Evolutionary conservation across 2,888 invertebrate genomes (phyloP), one percentile per base, ranked within the genome.

Genomic region (Euproctis similis): DNA sequence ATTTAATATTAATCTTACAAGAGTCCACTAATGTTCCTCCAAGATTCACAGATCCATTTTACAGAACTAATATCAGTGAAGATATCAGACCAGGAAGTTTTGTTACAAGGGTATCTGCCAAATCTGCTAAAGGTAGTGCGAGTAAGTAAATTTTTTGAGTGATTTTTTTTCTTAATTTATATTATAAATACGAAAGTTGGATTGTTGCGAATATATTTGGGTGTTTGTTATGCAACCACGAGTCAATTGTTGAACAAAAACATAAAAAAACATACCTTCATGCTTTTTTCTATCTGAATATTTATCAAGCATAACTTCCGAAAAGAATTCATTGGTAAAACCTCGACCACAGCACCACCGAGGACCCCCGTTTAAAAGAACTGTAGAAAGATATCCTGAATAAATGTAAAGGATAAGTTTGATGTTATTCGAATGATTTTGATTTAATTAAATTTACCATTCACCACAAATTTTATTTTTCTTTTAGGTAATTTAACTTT

Each of bases 1-100:
- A 88, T 24, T 68, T 94, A 30, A 88, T 87, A 38, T 80, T 92
- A 24, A 72, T 88, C 11, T 81, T 93, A 7, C 89, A 90, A 57
- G 91, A 91, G 27, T 90, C 90, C 4, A 90, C 90, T 26, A 94
- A 93, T 59, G 89, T 92, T 56, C 92, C 95, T 8, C 96, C 96
- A 2, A 88, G 92, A 47, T 94, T 97, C 64, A 81, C 91, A 24
- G 89, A 92, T 42, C 77, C 90, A 0, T 87, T 89, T 24, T 96
- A 95, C 55, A 86, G 88, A 47, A 92, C 90, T 1, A 93, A 89
- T 51, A 88, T 97, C 6, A 88, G 91, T 40, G 93, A 95, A 81
- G 91, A 92, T 61, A 87, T 90, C 12, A 81, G 89, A 12, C 74
- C 90, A 10, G 95, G 95, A 19, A 90, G 91, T 48, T 89, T 91